phyloP scores from a whole-genome alignment of 2,113 vertebrate species.

The Neolamprologus toae region DNA sequence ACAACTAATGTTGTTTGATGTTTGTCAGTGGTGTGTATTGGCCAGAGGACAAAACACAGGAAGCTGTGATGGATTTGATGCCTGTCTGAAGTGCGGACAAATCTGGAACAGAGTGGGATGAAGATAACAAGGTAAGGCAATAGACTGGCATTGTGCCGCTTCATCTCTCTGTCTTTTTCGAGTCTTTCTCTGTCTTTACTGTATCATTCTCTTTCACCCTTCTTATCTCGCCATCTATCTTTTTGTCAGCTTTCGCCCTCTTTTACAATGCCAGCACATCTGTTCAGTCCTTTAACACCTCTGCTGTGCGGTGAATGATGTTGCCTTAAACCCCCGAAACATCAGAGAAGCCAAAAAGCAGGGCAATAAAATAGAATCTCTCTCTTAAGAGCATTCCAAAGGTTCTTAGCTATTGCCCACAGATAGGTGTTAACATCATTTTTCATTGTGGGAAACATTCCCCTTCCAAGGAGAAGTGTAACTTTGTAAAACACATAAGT shows the following conservation, averaged over 20 bases:
- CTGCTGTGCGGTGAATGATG: conserved; percentile 26
- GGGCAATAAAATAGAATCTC: conserved; percentile 49
- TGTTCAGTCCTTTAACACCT: conserved; percentile 2
- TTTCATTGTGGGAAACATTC: conserved; percentile 24
- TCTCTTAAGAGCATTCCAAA: conserved; percentile 28
- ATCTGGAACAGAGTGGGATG: conserved; percentile 28
- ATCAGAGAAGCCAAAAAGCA: conserved; percentile 30
- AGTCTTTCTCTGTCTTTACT: conserved; percentile 31
- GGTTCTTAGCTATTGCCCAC: conserved; percentile 38
- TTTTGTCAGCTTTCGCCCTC: conserved; percentile 34
- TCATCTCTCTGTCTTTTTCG: conserved; percentile 11
- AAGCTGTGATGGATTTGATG: not conserved
- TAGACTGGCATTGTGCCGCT: not conserved
- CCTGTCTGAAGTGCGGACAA: conserved; percentile 21
- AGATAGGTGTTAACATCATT: conserved; percentile 41
- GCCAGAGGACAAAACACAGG: not conserved
- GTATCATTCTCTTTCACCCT: conserved; percentile 29
- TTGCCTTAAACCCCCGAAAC: conserved; percentile 31
- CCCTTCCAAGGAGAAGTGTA: not conserved
- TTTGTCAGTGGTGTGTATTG: not conserved
- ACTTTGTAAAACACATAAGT: conserved; percentile 28
- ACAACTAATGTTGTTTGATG: not conserved
- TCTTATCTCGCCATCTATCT: conserved; percentile 48
- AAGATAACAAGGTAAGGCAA: conserved; percentile 44
- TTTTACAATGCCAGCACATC: conserved; percentile 19